Evolutionary conservation across 2,888 invertebrate species (phyloP), one percentile per base, ranked within the genome.

Genomic region (Drosophila birchii): DNA sequence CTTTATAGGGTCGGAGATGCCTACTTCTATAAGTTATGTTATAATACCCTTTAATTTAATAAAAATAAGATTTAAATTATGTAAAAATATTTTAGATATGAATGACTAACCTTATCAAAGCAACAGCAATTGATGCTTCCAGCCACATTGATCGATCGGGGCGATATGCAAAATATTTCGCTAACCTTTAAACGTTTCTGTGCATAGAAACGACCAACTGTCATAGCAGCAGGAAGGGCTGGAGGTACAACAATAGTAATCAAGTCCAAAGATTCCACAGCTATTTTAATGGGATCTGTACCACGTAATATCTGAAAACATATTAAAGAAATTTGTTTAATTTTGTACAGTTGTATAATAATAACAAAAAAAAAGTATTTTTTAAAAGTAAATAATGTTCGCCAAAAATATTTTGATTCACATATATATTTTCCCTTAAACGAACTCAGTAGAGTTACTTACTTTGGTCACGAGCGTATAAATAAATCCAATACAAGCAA

Each of bases 191-290:
- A 94, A 11, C 98, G 94, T 60, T 94, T 94, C 90, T 98, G 98
- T 0, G 98, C 98, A 92, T 98, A 97, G 85, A 97, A 94, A 3
- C 97, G 95, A 0, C 98, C 98, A 3, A 98, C 97, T 0, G 98
- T 98, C 98, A 98, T 98, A 69, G 98, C 99, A 44, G 98, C 98
- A 2, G 98, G 99, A 49, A 99, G 93, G 0, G 98, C 98, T 0
- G 99, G 98, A 0, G 98, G 98, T 0, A 99, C 97, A 47, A 98
- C 98, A 67, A 99, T 98, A 0, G 99, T 99, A 75, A 98, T 96
- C 61, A 99, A 95, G 93, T 99, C 98, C 76, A 98, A 93, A 0
- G 97, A 96, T 89, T 98, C 96, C 14, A 97, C 91, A 0, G 94
- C 93, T 39, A 97, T 95, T 85, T 96, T 95, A 0, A 94, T 91